These are phyloP conservation scores for Aptenodytes patagonicus DNA, from an alignment of 2,113 vertebrate species.

Conservation along the genomic window DNA sequence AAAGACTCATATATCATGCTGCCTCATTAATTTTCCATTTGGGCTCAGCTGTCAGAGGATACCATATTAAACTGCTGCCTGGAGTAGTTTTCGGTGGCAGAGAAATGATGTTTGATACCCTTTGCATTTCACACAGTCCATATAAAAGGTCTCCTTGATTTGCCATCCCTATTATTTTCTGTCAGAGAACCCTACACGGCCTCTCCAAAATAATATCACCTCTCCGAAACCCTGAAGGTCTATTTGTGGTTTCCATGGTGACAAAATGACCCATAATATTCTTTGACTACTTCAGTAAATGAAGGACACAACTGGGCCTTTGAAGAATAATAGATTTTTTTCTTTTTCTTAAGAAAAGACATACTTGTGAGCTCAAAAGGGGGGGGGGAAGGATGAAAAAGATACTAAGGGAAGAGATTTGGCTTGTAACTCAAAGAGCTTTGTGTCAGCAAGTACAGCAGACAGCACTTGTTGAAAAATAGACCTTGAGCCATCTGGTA, in stretches of 20 bases:
- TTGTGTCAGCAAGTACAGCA: slow-evolving; percentile 46
- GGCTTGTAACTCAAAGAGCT: slow-evolving; percentile 51
- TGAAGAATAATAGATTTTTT: slow-evolving; percentile 47
- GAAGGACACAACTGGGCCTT: slow-evolving; percentile 54
- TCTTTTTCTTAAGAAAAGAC: slow-evolving; percentile 41
- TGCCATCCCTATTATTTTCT: slow-evolving; percentile 65
- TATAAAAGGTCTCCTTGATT: slow-evolving; percentile 69
- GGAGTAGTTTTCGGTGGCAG: slow-evolving; percentile 54
- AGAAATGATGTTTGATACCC: slow-evolving; percentile 55
- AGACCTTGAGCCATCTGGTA: slow-evolving; percentile 58
- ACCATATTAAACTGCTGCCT: slow-evolving; percentile 60
- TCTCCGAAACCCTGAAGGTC: slow-evolving; percentile 65
- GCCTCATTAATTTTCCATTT: slow-evolving; percentile 69
- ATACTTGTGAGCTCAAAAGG: slow-evolving; percentile 35
- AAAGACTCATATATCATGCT: slow-evolving; percentile 64
- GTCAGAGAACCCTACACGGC: slow-evolving; percentile 25
- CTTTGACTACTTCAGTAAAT: slow-evolving; percentile 60
- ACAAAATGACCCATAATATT: slow-evolving; percentile 69
- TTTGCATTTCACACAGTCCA: slow-evolving; percentile 52
- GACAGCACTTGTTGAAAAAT: slow-evolving; percentile 67
- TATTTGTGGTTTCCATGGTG: slow-evolving; percentile 65
- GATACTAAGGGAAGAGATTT: slow-evolving; percentile 55
- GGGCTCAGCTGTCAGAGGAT: slow-evolving; percentile 65
- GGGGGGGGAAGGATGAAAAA: slow-evolving; percentile 3
- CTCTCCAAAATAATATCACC: slow-evolving; percentile 67